phyloP scores from a whole-genome alignment of 2,888 invertebrate species.

The Drosophila stalkeri region DNA sequence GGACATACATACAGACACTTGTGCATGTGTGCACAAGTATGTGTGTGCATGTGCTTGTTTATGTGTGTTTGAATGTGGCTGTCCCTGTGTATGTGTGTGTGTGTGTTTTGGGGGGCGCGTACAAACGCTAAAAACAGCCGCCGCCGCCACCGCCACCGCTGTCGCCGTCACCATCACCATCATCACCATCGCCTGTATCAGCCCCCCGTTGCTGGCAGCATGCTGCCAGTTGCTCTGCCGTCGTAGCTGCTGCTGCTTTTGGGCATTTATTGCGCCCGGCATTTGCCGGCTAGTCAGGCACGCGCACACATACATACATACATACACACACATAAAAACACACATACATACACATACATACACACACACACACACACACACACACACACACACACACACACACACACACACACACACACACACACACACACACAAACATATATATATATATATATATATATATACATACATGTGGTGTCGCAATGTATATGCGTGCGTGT shows the following conservation, averaged over 20 bases:
- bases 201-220: constrained; percentile 36
- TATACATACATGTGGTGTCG: constrained; percentile 29
- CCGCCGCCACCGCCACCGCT: constrained; percentile 54
- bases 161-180: background rate
- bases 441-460: constrained; percentile 31
- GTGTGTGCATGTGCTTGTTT: constrained; percentile 31
- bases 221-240: constrained; percentile 47
- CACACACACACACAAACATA: constrained; percentile 44
- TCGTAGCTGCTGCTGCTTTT: constrained; percentile 54
- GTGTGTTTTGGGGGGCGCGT: constrained; percentile 67
- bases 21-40: constrained; percentile 32
- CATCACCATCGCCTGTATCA: constrained; percentile 40
- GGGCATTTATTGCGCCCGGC: constrained; percentile 69
- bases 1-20: constrained; percentile 41
- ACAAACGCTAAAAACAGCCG: constrained; percentile 78
- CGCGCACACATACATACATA: constrained; percentile 44
- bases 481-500: background rate
- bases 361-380: constrained; percentile 29
- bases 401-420: constrained; percentile 46
- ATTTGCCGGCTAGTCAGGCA: constrained; percentile 66
- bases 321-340: too few relatives aligned
- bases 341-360: too few relatives aligned
- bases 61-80: constrained; percentile 9
- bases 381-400: constrained; percentile 50
- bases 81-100: background rate